Base-by-base conservation (phyloP, 2,113 vertebrate genomes). In the Tautogolabrus adspersus region DNA sequence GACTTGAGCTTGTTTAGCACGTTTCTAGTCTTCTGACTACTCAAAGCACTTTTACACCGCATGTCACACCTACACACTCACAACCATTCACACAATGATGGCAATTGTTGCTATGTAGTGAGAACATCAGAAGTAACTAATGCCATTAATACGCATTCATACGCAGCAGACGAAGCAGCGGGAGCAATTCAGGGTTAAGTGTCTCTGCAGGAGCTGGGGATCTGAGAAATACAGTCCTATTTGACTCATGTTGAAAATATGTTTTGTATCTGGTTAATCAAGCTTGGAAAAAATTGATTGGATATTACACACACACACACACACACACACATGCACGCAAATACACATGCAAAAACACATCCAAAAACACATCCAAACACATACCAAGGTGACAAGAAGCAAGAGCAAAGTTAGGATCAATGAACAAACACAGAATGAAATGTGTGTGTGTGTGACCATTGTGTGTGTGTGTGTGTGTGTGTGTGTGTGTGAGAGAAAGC, bases 401-500 rank as follows among this genome's bases (percentile, higher is more conserved):
- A 67, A 6, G 30, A n/a, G 79, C 87, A 89, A 86, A 88, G 89
- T 79, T 21, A 30, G 46, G 92, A 95, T 96, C 93, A 85, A 96
- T 95, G 88, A 93, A 87, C 23, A 88, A 75, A 86, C 90, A 93
- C 92, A 85, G 87, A 95, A 94, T 96, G 92, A 83, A 93, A 93
- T 16, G 10, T 49, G 26, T 26, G 26, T 26, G 26, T 26, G 26
- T 26, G 30, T 34, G 30, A 26, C 26, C 26, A 26, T 26, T 34
- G 30, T 34, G 30, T 47, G 23, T 75, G 52, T 76, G 42, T 77
- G 40, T 70, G 72, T 47, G 34, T 59, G 60, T 63, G 56, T 67
- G 51, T 78, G 66, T 66, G 38, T 77, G 55, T 75, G 66, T 80
- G 75, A 49, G 72, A 67, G 26, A 80, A 79, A 77, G 82, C 73